phyloP scores from a whole-genome alignment of 2,888 invertebrate species.

The Watsonalla cultraria region DNA sequence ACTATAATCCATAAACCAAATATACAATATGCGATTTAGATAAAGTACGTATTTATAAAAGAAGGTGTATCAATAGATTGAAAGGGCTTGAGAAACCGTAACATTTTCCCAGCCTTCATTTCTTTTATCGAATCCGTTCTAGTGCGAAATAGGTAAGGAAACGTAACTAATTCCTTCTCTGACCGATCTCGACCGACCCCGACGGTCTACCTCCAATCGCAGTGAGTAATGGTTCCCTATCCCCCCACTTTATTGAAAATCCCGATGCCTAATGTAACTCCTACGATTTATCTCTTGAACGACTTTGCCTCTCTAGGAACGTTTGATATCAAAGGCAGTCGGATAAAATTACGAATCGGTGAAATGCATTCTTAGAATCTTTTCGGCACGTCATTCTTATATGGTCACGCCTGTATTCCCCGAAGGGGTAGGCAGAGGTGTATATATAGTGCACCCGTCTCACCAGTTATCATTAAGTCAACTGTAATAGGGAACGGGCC shows the following conservation, averaged over 20 bases:
- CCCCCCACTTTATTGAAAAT: constrained; percentile 36
- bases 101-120: not conserved
- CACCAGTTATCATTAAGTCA: no score
- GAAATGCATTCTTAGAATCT: not conserved
- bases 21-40: no score
- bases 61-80: not conserved
- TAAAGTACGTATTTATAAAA: no score
- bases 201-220: constrained; percentile 16
- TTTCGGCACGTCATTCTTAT: no score
- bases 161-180: constrained; percentile 11
- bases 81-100: not conserved
- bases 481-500: no score
- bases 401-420: no score
- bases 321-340: constrained; percentile 1
- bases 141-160: constrained; percentile 6
- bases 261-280: constrained; percentile 26
- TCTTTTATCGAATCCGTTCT: not conserved
- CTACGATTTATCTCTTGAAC: constrained; percentile 30
- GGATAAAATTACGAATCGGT: not conserved
- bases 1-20: no score
- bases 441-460: no score
- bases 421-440: no score
- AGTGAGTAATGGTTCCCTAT: constrained; percentile 30
- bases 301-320: constrained; percentile 5
- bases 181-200: constrained; percentile 13